Evolutionary conservation across 2,113 vertebrate species (phyloP).

Genomic region (Stegostoma tigrinum): DNA sequence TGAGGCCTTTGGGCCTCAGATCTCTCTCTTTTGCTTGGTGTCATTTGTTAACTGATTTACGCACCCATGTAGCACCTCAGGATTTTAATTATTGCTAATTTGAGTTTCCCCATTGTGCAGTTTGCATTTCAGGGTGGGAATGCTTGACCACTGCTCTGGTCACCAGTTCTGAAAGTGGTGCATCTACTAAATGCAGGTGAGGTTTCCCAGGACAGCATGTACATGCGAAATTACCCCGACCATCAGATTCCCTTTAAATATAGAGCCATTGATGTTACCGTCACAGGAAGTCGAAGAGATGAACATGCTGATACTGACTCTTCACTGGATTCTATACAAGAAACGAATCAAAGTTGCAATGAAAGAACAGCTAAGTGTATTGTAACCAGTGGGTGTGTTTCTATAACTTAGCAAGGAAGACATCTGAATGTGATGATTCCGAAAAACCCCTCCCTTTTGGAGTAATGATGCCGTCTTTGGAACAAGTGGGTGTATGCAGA

Average conservation of each 20-base stretch:
- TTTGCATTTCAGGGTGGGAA: neutral
- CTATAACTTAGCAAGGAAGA: neutral
- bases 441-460: neutral
- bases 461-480: neutral
- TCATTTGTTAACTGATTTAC: neutral
- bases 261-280: neutral
- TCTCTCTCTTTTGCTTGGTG: neutral
- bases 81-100: neutral
- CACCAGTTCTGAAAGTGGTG: neutral
- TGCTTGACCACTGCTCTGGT: neutral
- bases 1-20: neutral
- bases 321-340: neutral
- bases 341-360: neutral
- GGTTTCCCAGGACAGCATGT: neutral
- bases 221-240: neutral
- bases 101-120: neutral
- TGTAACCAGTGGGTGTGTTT: neutral
- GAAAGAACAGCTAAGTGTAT: neutral
- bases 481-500: neutral
- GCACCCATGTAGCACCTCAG: neutral
- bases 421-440: neutral
- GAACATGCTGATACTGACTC: neutral
- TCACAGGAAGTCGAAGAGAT: neutral
- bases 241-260: neutral
- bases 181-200: neutral